Conservation (phyloP, 2,113 vertebrate species). For the Poecilia latipinna region DNA sequence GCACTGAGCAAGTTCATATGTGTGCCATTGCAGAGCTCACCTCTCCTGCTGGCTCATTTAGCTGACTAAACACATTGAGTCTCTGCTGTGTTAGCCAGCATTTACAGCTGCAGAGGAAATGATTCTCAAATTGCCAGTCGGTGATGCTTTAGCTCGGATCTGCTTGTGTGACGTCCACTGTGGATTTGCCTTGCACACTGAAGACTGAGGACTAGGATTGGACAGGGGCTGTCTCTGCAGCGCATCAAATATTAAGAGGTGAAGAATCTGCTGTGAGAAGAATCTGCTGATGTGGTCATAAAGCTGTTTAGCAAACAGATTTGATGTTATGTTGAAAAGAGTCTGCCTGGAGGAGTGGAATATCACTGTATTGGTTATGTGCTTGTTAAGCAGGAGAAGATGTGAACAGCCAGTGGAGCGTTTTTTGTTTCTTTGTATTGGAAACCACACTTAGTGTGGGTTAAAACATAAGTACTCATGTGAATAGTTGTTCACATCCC, state of each 20-base stretch:
- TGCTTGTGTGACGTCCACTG: neutral
- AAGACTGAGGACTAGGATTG: constrained; percentile 33
- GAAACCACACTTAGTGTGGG: neutral
- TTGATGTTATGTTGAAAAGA: neutral
- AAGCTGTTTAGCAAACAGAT: constrained; percentile 47
- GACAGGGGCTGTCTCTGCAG: constrained; percentile 45
- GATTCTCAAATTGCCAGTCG: constrained; percentile 10
- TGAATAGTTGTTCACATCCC: constrained; percentile 5
- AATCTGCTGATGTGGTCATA: constrained; percentile 41
- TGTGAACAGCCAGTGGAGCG: constrained; percentile 1
- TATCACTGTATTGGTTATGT: neutral
- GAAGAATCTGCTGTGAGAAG: constrained; percentile 43
- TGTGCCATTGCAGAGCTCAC: constrained; percentile 46
- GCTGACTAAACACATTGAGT: constrained; percentile 53
- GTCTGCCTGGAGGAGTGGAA: constrained; percentile 4
- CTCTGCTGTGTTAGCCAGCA: constrained; percentile 13
- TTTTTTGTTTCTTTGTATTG: neutral
- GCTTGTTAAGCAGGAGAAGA: constrained; percentile 20
- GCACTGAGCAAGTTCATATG: constrained; percentile 39
- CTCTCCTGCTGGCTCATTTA: constrained; percentile 51
- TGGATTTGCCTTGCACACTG: constrained; percentile 28
- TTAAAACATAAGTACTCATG: neutral
- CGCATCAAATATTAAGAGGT: constrained; percentile 42
- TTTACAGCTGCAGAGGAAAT: constrained; percentile 28
- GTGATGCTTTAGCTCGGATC: constrained; percentile 12